A percentile compares a stretch with the other conserved stretches of the same genome.
Evolutionary conservation across 1,140 invertebrate genomes (phyloP).

Genomic region (Macrosteles quadrilineatus): DNA sequence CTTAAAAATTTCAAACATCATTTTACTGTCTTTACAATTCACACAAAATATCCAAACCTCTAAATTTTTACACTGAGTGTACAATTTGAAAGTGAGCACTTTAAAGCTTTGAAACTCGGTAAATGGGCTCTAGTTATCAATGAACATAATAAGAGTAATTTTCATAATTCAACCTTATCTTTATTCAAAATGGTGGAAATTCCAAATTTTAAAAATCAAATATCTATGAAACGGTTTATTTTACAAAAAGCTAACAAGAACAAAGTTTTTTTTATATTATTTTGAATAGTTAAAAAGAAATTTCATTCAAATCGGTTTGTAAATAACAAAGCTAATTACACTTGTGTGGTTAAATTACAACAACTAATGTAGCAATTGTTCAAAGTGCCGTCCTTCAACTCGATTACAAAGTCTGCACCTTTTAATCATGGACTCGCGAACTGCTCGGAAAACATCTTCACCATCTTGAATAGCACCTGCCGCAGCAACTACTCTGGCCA

Average conservation of each 20-base stretch:
- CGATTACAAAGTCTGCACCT: conserved; percentile 28
- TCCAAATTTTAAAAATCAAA: background rate
- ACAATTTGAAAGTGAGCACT: too few species aligned
- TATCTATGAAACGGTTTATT: conserved; percentile 2
- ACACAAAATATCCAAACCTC: too few species aligned
- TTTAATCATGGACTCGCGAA: conserved; percentile 26
- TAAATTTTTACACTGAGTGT: too few species aligned
- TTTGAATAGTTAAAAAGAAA: background rate
- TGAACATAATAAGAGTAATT: background rate
- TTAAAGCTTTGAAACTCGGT: conserved; percentile 8
- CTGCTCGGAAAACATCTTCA: conserved; percentile 20
- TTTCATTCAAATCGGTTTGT: background rate
- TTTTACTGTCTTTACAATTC: too few species aligned
- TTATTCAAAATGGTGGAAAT: background rate
- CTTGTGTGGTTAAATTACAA: conserved; percentile 15
- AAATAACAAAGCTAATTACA: background rate
- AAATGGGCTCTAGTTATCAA: background rate
- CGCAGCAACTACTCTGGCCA: conserved; percentile 20
- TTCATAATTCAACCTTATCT: background rate
- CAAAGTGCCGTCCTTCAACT: conserved; percentile 21
- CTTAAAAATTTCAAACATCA: too few species aligned
- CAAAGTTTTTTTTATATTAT: conserved; percentile 1
- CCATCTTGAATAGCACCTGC: conserved; percentile 23
- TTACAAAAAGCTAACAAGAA: conserved; percentile 29
- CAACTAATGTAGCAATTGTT: conserved; percentile 18